These are phyloP conservation scores for Plebejus melissa DNA, from an alignment of 2,888 invertebrate genomes.

Conservation along the genomic window DNA sequence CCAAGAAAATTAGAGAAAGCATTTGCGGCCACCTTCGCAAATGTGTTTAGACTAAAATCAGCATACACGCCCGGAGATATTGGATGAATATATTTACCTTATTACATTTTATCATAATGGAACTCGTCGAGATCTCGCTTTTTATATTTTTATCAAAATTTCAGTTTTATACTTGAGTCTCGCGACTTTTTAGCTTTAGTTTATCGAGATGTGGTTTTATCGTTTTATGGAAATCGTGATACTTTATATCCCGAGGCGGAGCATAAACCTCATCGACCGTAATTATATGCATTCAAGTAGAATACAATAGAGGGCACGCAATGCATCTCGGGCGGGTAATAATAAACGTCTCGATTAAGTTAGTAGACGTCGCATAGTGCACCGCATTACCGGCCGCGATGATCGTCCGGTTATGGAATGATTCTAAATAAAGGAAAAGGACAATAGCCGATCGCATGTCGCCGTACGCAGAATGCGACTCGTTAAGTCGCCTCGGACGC, in stretches of 20 bases:
- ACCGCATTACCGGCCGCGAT: conserved; percentile 35
- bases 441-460: conserved; percentile 68
- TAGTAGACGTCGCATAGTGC: conserved; percentile 23
- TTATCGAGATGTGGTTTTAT: conserved; percentile 5
- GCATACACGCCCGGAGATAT: conserved; percentile 18
- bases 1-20: conserved; percentile 47
- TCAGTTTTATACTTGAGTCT: neutral
- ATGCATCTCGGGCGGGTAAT: conserved; percentile 11
- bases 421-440: conserved; percentile 51
- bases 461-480: conserved; percentile 67
- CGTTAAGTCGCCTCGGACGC: conserved; percentile 65
- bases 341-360: conserved; percentile 25
- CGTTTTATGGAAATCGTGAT: conserved; percentile 13
- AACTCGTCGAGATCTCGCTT: neutral
- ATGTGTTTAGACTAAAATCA: conserved; percentile 23
- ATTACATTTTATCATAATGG: conserved; percentile 16
- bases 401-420: conserved; percentile 45
- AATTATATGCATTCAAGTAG: conserved; percentile 19
- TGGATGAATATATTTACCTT: conserved; percentile 21
- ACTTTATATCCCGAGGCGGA: neutral
- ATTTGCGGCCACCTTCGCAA: conserved; percentile 34
- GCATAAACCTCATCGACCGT: neutral
- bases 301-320: conserved; percentile 18
- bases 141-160: neutral
- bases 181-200: neutral